phyloP scores from a whole-genome alignment of 2,888 invertebrate genomes.

The Yponomeuta sedellus region DNA sequence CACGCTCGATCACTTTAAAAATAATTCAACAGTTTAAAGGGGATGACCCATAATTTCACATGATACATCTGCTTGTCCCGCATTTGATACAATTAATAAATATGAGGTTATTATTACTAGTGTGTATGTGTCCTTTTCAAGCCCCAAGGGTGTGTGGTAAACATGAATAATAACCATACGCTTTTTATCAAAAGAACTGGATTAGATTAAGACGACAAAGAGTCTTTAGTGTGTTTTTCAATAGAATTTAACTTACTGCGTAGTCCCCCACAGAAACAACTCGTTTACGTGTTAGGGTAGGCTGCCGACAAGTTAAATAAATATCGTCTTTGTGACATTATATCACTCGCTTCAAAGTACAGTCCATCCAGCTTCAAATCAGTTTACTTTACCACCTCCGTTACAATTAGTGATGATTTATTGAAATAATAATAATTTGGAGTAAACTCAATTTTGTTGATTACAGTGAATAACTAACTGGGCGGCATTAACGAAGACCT shows the following conservation, averaged over 20 bases:
- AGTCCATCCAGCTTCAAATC: no score
- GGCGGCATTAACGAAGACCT: no score
- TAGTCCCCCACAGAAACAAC: conserved; percentile 19
- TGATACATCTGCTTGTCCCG: conserved; percentile 52
- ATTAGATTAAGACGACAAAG: conserved; percentile 51
- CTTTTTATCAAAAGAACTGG: conserved; percentile 43
- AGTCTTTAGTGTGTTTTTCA: conserved; percentile 20
- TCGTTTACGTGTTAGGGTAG: conserved; percentile 7
- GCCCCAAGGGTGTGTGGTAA: conserved; percentile 49
- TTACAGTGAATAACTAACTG: no score
- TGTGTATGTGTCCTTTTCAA: conserved; percentile 36
- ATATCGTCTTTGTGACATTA: conserved; percentile 11
- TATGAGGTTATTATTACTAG: conserved; percentile 43
- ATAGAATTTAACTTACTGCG: background rate
- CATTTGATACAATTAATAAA: conserved; percentile 45
- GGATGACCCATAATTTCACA: conserved; percentile 30
- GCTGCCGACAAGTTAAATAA: conserved; percentile 20
- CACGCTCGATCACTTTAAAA: conserved; percentile 27
- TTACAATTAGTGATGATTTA: no score
- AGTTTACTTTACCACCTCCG: no score
- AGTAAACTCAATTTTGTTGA: no score
- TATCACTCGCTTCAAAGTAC: no score
- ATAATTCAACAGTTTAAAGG: conserved; percentile 30
- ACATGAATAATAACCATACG: conserved; percentile 46
- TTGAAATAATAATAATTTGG: no score